Evolutionary conservation across 2,113 vertebrate species (phyloP), one percentile per base, ranked within the genome.

Genomic region (Raja brachyura): DNA sequence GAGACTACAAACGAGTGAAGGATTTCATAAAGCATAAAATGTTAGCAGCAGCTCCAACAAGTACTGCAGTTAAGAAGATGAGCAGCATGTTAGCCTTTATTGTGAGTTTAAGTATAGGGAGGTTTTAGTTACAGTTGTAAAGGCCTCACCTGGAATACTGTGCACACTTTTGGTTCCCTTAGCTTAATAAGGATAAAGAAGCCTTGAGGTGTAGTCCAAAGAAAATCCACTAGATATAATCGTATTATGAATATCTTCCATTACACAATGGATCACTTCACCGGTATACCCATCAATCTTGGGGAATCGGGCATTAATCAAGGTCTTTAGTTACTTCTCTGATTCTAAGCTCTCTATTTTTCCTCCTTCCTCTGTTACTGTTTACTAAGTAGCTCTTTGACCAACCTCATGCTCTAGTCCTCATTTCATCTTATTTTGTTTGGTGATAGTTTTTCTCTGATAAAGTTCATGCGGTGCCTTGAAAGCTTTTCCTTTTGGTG

Each of bases 401-500:
- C 59, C 14, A 63, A 18, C 1, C 59, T 31, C 59, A 16, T 63
- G 28, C 9, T 31, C 14, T 31, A 9, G 0, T 18, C 56, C 16
- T 63, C 28, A 31, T 18, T 8, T 3, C 4, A 31, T 22, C 54
- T 28, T 59, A 18, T 59, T 59, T 85, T 48, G 54, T 10, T 85
- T 20, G 81, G 54, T 59, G 18, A 5, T 3, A 28, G 13, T 85
- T 85, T 85, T 59, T 59, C 22, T 85, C 22, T 48, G 48, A 11
- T 83, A 54, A 22, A 22, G 16, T 20, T 81, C 20, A 18, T 56
- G 39, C 22, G 78, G 1, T 48, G 7, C 78, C 18, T 22, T 10
- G 22, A 85, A 85, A 85, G 25, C 54, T 85, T 85, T 85, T n/a
- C 81, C 25, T 85, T 59, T 59, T 85, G 81, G 25, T 75, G 22